Evolutionary conservation across 1,140 invertebrate species (phyloP).

Genomic region (Cydia amplana): DNA sequence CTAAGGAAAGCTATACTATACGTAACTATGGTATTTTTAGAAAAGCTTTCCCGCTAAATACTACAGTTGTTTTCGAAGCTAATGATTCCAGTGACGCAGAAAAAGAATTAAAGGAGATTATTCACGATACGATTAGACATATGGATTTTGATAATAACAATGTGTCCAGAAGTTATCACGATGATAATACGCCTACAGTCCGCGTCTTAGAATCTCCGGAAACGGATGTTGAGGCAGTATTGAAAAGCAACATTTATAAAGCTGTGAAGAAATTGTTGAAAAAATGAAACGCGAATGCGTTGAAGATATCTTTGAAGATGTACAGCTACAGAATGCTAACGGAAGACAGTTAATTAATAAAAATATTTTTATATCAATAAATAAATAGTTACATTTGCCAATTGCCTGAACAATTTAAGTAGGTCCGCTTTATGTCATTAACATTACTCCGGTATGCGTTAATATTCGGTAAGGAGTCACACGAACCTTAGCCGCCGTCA

Average conservation of each 20-base stretch:
- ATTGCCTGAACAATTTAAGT: too few species aligned
- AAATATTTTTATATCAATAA: too few species aligned
- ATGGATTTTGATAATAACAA: background rate
- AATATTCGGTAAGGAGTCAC: too few species aligned
- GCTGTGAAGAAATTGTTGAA: constrained; percentile 3
- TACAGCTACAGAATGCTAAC: too few species aligned
- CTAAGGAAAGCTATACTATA: background rate
- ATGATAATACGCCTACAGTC: background rate
- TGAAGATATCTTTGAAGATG: too few species aligned
- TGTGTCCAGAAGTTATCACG: background rate
- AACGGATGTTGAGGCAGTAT: background rate
- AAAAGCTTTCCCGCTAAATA: background rate
- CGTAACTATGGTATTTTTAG: background rate
- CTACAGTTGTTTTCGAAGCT: background rate
- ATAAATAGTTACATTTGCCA: too few species aligned
- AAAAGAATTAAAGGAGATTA: constrained; percentile 4
- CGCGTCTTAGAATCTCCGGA: background rate
- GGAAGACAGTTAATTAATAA: too few species aligned
- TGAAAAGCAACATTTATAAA: constrained; percentile 16
- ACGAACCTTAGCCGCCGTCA: too few species aligned
- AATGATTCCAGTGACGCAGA: background rate
- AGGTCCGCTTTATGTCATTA: too few species aligned
- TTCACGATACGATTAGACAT: background rate
- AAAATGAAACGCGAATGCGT: background rate
- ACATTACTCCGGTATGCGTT: too few species aligned